These are phyloP conservation scores for Poecilus cupreus DNA, from an alignment of 2,888 invertebrate genomes.

Conservation along the genomic window DNA sequence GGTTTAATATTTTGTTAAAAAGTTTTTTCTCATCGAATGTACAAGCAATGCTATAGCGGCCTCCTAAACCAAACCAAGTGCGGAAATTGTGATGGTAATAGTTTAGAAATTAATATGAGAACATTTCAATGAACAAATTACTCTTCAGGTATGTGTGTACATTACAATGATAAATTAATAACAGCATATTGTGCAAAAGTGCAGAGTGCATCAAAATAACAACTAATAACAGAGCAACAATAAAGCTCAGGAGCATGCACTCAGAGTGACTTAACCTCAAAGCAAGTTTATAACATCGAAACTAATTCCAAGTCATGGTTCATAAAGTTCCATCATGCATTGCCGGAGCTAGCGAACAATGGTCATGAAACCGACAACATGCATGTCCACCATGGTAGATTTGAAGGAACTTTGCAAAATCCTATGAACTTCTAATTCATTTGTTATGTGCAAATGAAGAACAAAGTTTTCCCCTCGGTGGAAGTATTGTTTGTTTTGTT, in stretches of 20 bases:
- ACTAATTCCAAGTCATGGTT: conserved; percentile 48
- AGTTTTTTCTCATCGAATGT: too few relatives aligned
- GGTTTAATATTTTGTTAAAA: too few relatives aligned
- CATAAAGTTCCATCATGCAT: conserved; percentile 48
- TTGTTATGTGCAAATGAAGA: conserved; percentile 52
- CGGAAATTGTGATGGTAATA: too few relatives aligned
- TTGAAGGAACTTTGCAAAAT: conserved; percentile 10
- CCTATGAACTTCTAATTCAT: conserved; percentile 47
- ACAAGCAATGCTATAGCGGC: too few relatives aligned
- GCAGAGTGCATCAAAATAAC: neutral
- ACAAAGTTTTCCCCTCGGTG: conserved; percentile 27
- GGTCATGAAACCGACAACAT: conserved; percentile 28
- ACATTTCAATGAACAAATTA: too few relatives aligned
- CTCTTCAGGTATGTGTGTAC: too few relatives aligned
- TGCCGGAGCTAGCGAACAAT: conserved; percentile 21
- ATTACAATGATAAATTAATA: too few relatives aligned
- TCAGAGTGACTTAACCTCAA: neutral
- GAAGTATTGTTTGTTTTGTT: conserved; percentile 45
- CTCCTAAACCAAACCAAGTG: too few relatives aligned
- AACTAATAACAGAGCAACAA: neutral
- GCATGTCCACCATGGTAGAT: neutral
- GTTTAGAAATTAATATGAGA: too few relatives aligned
- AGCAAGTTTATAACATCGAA: conserved; percentile 32
- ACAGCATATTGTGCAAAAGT: neutral
- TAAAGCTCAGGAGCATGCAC: neutral